Percentiles rank a stretch among this genome's conserved stretches.
These are phyloP conservation scores for Tineola bisselliella DNA, from an alignment of 2,888 invertebrate species.

Conservation along the genomic window DNA sequence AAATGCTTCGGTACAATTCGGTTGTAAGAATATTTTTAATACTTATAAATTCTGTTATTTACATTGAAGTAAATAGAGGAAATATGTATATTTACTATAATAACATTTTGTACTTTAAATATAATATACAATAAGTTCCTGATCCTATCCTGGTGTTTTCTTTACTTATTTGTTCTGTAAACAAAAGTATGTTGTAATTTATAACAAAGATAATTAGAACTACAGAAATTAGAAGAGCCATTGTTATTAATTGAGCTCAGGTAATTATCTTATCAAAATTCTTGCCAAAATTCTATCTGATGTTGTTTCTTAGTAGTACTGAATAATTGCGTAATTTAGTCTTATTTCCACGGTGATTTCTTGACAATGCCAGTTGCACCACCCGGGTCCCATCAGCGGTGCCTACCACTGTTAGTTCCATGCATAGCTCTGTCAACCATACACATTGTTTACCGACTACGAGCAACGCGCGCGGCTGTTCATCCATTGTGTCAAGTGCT, in stretches of 20 bases:
- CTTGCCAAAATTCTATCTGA: background rate
- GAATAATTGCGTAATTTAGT: background rate
- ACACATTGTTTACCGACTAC: conserved; percentile 28
- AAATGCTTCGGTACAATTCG: no score
- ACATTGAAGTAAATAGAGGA: no score
- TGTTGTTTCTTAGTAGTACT: background rate
- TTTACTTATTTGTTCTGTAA: background rate
- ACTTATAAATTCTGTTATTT: no score
- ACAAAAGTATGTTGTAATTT: background rate
- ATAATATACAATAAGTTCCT: no score
- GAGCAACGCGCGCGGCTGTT: background rate
- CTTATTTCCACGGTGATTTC: conserved; percentile 53
- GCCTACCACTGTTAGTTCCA: conserved; percentile 36
- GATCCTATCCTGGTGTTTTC: background rate
- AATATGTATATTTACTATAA: no score
- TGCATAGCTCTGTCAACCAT: conserved; percentile 54
- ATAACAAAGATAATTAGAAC: background rate
- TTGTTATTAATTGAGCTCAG: background rate
- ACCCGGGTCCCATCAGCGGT: conserved; percentile 19
- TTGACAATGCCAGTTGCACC: conserved; percentile 45
- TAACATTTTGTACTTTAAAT: no score
- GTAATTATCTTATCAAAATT: background rate
- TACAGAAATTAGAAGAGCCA: background rate
- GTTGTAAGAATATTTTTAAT: no score
- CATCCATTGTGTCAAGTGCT: background rate